Evolutionary conservation across 2,888 invertebrate species (phyloP).

Genomic region (Ophion costatus): DNA sequence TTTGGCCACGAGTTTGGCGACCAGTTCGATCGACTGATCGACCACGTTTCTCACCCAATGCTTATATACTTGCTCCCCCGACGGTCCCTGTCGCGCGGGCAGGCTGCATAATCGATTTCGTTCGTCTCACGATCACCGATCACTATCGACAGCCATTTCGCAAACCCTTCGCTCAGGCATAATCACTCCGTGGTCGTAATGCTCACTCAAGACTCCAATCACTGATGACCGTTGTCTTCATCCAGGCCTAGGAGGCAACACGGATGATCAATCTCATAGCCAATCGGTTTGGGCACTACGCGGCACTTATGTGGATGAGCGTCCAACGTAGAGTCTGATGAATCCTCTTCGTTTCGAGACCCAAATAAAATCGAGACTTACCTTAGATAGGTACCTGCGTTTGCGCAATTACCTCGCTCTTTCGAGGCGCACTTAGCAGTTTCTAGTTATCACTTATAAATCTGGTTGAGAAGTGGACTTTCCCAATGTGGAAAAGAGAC

Average conservation of each 20-base stretch:
- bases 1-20: constrained; percentile 68
- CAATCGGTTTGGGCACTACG: too few species aligned
- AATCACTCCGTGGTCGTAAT: constrained; percentile 26
- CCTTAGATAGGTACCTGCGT: constrained; percentile 40
- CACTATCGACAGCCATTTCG: constrained; percentile 76
- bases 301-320: too few species aligned
- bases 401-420: constrained; percentile 55
- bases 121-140: constrained; percentile 70
- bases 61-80: constrained; percentile 78
- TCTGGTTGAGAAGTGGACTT: constrained; percentile 79
- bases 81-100: constrained; percentile 55
- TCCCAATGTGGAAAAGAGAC: constrained; percentile 74
- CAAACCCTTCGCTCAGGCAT: constrained; percentile 69
- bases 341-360: too few species aligned
- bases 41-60: constrained; percentile 71
- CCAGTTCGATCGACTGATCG: constrained; percentile 77
- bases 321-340: too few species aligned
- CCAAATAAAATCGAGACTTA: not conserved
- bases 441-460: constrained; percentile 65
- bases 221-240: not conserved
- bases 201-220: constrained; percentile 7
- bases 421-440: constrained; percentile 48
- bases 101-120: constrained; percentile 81
- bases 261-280: too few species aligned
- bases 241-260: not conserved